Percentiles rank a stretch among this genome's conserved stretches.
Conservation (phyloP, 2,797 vertebrate species). For the Pachyuromys duprasi region DNA sequence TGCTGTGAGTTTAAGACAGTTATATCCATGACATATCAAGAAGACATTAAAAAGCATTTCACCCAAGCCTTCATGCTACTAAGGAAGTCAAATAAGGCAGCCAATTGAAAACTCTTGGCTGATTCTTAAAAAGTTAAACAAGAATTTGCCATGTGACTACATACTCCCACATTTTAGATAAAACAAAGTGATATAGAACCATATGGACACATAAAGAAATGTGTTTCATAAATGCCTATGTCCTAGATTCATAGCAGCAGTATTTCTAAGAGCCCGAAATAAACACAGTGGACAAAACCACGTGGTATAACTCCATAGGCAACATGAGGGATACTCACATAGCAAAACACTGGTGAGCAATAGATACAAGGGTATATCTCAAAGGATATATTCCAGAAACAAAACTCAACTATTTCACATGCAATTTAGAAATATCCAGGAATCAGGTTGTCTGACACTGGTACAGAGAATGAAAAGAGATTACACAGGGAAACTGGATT, state of each 20-base stretch:
- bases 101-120: neutral
- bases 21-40: neutral
- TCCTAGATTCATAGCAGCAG: neutral
- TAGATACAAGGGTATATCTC: neutral
- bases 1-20: neutral
- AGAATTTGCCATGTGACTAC: neutral
- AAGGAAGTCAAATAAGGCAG: neutral
- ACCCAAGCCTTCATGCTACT: neutral
- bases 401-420: neutral
- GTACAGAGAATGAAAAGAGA: neutral
- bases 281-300: neutral
- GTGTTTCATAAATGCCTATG: neutral
- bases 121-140: neutral
- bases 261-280: neutral
- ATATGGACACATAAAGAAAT: neutral
- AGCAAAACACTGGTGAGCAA: neutral
- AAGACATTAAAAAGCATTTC: neutral
- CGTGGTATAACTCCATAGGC: neutral
- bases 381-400: neutral
- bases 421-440: neutral
- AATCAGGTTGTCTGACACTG: neutral
- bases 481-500: neutral
- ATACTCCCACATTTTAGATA: neutral
- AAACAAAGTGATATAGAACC: neutral
- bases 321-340: neutral